Evolutionary conservation across 2,888 invertebrate genomes (phyloP).

Genomic region (Aphodius sticticus): DNA sequence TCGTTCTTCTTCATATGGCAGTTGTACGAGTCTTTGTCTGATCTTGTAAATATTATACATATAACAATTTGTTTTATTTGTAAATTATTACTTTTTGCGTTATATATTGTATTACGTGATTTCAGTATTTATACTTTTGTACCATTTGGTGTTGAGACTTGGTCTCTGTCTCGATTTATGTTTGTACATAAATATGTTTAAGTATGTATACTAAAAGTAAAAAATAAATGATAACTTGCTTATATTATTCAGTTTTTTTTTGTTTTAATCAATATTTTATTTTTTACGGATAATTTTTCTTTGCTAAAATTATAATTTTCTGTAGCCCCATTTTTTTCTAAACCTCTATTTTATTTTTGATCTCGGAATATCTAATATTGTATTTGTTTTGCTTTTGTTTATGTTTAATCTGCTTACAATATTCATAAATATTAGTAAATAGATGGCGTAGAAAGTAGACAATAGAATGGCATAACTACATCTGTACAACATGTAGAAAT

Average conservation of each 20-base stretch:
- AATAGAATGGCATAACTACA: too few species aligned
- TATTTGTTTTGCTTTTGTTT: too few species aligned
- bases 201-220: conserved; percentile 4
- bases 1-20: background rate
- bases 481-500: too few species aligned
- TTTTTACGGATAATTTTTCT: too few species aligned
- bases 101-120: background rate
- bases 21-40: background rate
- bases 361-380: too few species aligned
- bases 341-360: too few species aligned
- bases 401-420: too few species aligned
- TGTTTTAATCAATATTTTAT: too few species aligned
- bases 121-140: conserved; percentile 4
- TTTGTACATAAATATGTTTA: background rate
- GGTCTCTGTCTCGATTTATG: background rate
- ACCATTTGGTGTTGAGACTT: background rate
- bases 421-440: too few species aligned
- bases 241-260: background rate
- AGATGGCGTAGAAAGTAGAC: too few species aligned
- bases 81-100: background rate
- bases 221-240: background rate
- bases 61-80: background rate
- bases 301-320: too few species aligned
- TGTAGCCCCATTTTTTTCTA: too few species aligned
- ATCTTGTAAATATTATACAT: background rate